A percentile compares a stretch with the other conserved stretches of the same genome.
Evolutionary conservation across 2,888 invertebrate species (phyloP).

Genomic region (Leistus spinibarbis): DNA sequence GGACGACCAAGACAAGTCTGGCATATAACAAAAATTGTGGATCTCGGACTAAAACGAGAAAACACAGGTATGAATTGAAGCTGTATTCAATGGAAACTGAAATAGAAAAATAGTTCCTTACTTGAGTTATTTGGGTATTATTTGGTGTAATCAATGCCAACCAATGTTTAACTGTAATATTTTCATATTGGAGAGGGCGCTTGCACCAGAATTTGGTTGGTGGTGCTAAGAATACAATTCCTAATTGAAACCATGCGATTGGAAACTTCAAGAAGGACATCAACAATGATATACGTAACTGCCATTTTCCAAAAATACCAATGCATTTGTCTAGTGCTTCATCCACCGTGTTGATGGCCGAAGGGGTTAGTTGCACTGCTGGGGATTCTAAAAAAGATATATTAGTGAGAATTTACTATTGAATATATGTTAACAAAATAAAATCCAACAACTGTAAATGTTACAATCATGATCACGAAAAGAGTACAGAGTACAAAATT

Average conservation of each 20-base stretch:
- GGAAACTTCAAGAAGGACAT: conserved; percentile 65
- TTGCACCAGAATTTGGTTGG: conserved; percentile 62
- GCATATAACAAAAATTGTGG: conserved; percentile 50
- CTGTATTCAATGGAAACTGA: no score
- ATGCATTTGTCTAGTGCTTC: conserved; percentile 46
- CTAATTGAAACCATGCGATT: conserved; percentile 63
- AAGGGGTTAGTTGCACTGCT: not conserved
- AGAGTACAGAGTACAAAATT: no score
- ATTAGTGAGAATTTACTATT: not conserved
- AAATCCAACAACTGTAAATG: no score
- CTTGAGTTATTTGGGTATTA: conserved; percentile 12
- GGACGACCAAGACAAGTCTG: conserved; percentile 22
- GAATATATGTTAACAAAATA: no score
- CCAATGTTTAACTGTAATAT: conserved; percentile 57
- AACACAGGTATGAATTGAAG: not conserved
- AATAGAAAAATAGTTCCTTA: conserved; percentile 22
- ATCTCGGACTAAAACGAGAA: conserved; percentile 11
- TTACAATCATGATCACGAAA: no score
- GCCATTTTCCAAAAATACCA: conserved; percentile 67
- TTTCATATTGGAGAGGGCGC: conserved; percentile 55
- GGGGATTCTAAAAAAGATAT: not conserved
- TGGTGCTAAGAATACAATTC: conserved; percentile 64
- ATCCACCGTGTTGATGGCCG: not conserved
- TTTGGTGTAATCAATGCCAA: conserved; percentile 50
- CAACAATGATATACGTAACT: conserved; percentile 60